Percentiles rank a stretch among this genome's conserved stretches.
Conservation (phyloP, 2,888 invertebrate species). For the Volucella inanis region DNA sequence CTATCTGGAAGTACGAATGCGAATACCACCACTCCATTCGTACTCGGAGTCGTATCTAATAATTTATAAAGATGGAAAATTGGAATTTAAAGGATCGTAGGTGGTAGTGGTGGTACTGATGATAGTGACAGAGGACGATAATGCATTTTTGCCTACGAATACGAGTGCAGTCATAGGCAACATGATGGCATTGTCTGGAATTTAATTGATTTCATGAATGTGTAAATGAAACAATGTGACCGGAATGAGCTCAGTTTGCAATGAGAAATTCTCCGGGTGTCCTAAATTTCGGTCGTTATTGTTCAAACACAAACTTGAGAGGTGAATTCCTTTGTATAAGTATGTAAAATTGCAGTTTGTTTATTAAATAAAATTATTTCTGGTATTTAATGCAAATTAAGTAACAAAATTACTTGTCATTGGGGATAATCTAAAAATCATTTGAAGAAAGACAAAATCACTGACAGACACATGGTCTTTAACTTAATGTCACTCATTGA, state of each 20-base stretch:
- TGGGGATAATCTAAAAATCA: too few relatives aligned
- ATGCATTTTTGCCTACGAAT: constrained; percentile 47
- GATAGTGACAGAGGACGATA: constrained; percentile 11
- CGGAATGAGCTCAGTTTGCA: constrained; percentile 63
- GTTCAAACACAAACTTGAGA: neutral
- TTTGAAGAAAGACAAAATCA: too few relatives aligned
- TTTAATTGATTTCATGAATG: constrained; percentile 69
- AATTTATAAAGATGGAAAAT: constrained; percentile 60
- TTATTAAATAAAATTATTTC: too few relatives aligned
- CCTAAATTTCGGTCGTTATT: constrained; percentile 33
- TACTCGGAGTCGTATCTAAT: too few relatives aligned
- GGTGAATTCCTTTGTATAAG: neutral
- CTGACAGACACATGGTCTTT: too few relatives aligned
- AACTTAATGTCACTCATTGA: too few relatives aligned
- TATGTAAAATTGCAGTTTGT: too few relatives aligned
- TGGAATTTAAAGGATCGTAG: constrained; percentile 61
- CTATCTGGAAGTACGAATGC: constrained; percentile 44
- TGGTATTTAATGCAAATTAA: too few relatives aligned
- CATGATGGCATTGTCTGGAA: constrained; percentile 54
- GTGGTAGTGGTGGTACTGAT: constrained; percentile 20
- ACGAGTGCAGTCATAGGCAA: constrained; percentile 48
- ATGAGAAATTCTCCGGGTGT: constrained; percentile 41
- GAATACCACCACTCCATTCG: too few relatives aligned
- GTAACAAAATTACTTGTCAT: too few relatives aligned
- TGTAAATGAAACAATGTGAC: constrained; percentile 65